Evolutionary conservation across 2,113 vertebrate species (phyloP).

Genomic region (Philantomba maxwellii): DNA sequence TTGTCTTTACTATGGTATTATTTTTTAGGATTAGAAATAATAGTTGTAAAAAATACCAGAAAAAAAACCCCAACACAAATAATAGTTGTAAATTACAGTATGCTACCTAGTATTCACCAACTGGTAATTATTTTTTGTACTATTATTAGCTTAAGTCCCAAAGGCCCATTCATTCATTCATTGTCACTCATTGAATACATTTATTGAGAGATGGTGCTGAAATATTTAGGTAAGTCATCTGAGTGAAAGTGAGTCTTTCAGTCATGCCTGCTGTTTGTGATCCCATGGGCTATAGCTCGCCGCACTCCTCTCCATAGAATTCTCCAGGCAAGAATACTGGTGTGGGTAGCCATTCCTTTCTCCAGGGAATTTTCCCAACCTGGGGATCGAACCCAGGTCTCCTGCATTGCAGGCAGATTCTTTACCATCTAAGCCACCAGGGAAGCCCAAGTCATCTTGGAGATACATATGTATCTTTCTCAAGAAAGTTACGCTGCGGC

Average conservation of each 20-base stretch:
- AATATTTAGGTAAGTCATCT: background rate
- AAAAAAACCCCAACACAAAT: background rate
- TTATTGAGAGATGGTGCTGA: background rate
- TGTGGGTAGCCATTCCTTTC: background rate
- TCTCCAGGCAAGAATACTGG: background rate
- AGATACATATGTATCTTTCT: background rate
- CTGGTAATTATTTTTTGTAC: background rate
- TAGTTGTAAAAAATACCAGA: background rate
- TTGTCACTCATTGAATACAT: background rate
- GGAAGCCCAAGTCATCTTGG: background rate
- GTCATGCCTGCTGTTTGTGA: background rate
- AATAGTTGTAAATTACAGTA: background rate
- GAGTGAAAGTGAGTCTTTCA: background rate
- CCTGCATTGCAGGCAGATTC: background rate
- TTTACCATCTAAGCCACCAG: background rate
- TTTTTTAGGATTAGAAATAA: background rate
- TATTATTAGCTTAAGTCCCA: background rate
- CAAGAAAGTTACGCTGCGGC: background rate
- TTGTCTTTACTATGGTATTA: background rate
- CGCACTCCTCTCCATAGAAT: background rate
- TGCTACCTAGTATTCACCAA: background rate
- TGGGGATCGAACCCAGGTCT: background rate
- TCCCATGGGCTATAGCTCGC: background rate
- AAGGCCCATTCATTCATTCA: background rate
- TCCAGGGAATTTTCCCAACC: background rate